These are phyloP conservation scores for Drosophila lacicola DNA, from an alignment of 2,888 invertebrate species.

Conservation along the genomic window DNA sequence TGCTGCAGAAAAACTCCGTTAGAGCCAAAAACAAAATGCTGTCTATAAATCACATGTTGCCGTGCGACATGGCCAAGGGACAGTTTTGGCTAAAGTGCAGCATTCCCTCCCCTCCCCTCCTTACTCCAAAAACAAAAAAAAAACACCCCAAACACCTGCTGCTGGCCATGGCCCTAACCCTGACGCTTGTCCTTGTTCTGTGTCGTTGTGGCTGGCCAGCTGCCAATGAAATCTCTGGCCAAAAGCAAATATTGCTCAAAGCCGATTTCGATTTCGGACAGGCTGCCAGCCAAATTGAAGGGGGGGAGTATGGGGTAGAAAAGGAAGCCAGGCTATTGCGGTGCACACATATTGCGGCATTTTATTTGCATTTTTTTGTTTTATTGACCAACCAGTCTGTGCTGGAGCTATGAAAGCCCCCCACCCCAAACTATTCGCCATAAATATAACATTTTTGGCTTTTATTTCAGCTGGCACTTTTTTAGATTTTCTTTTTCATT, in stretches of 20 bases:
- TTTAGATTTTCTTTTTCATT: conserved; percentile 8
- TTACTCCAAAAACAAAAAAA: conserved; percentile 3
- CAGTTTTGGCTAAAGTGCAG: conserved; percentile 53
- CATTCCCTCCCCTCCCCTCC: not conserved
- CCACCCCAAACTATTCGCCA: conserved; percentile 38
- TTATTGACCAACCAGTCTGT: conserved; percentile 38
- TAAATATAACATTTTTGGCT: conserved; percentile 70
- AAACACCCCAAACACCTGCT: conserved; percentile 67
- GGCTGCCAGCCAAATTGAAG: conserved; percentile 29
- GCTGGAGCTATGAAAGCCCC: conserved; percentile 16
- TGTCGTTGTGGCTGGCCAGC: conserved; percentile 51
- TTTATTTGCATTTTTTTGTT: conserved; percentile 56
- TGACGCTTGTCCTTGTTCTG: conserved; percentile 19
- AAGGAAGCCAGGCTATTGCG: conserved; percentile 7
- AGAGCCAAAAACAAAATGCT: conserved; percentile 23
- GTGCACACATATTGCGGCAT: conserved; percentile 53
- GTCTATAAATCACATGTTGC: conserved; percentile 78
- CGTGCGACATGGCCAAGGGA: conserved; percentile 52
- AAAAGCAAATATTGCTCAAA: conserved; percentile 75
- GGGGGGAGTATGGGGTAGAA: conserved; percentile 23
- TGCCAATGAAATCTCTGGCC: conserved; percentile 76
- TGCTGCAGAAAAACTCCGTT: conserved; percentile 52
- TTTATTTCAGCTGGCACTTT: conserved; percentile 48
- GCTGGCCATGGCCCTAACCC: conserved; percentile 47
- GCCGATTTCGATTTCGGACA: conserved; percentile 67